Evolutionary conservation across 2,797 vertebrate genomes (phyloP), one percentile per base, ranked within the genome.

Genomic region (Gadopsis marmoratus): DNA sequence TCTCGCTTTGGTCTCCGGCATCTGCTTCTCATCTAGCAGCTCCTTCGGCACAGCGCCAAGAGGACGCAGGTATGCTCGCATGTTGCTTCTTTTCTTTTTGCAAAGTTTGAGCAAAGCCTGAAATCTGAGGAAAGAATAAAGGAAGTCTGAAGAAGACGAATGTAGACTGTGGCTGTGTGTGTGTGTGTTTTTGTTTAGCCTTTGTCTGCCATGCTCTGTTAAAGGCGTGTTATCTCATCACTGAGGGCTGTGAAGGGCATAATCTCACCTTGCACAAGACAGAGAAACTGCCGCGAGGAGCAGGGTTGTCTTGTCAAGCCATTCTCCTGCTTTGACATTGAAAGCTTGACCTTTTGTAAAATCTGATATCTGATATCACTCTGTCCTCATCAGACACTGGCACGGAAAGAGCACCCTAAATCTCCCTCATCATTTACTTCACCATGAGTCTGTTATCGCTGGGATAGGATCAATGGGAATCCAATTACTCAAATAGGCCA

Each of bases 401-500:
- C 60, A 73, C 47, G 86, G 47, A 87, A 71, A 68, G 45, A 45
- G 35, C 58, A 58, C 17, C 54, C 79, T 79, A 60, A 71, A 88
- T 71, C 70, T 78, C 3, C 50, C 74, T 70, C 55, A 73, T 81
- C 41, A 73, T 83, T 86, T 66, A 71, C 78, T 79, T 81, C 41
- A 69, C 41, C 41, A 31, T 41, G 50, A 76, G 68, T 84, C 67
- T 88, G 78, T 83, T 90, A 50, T 78, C 50, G 54, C 41, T 58
- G 76, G 53, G 64, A 74, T 16, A 45, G 71, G 87, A 88, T 90
- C 85, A 91, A 78, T 77, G 72, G 74, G 67, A 93, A 93, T 93
- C 92, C 91, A 86, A 93, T 93, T 91, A 91, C 85, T 81, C 73
- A 92, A 88, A 78, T 88, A 86, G 89, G 89, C 83, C 86, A 83